phyloP scores from a whole-genome alignment of 1,140 invertebrate species.

The Tribolium madens region DNA sequence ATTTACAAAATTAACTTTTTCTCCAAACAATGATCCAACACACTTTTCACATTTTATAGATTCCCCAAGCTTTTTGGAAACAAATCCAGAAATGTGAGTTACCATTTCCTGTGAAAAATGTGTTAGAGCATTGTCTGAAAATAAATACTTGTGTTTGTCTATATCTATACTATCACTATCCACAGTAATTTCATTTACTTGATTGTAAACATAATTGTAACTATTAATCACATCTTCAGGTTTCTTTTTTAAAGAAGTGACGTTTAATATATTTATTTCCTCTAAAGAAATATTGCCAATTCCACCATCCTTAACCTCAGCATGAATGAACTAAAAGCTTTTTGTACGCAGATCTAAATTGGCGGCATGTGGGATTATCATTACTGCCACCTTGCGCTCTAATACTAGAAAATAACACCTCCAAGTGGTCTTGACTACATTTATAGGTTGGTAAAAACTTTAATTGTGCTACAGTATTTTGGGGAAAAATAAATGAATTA shows the following conservation, averaged over 20 bases:
- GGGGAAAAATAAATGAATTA: background rate
- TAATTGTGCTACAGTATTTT: background rate
- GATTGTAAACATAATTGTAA: slow-evolving; percentile 26
- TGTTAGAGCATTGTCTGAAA: background rate
- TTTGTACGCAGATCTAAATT: slow-evolving; percentile 49
- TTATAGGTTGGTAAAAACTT: slow-evolving; percentile 37
- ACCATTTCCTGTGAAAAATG: slow-evolving; percentile 37
- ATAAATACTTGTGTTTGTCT: slow-evolving; percentile 7
- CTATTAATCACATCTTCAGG: slow-evolving; percentile 26
- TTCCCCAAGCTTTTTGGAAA: slow-evolving; percentile 24
- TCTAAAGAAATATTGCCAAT: slow-evolving; percentile 45
- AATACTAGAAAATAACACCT: slow-evolving; percentile 47
- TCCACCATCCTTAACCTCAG: slow-evolving; percentile 42
- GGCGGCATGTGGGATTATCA: slow-evolving; percentile 48
- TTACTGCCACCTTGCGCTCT: slow-evolving; percentile 44
- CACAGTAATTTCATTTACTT: background rate
- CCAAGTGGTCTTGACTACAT: slow-evolving; percentile 47
- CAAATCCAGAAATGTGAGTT: slow-evolving; percentile 48
- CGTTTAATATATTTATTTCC: slow-evolving; percentile 47
- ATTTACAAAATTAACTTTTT: slow-evolving; percentile 36
- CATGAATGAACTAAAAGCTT: slow-evolving; percentile 42
- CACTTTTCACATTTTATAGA: slow-evolving; percentile 48
- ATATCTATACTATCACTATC: background rate
- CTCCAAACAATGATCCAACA: slow-evolving; percentile 38
- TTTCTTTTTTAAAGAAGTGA: background rate